Evolutionary conservation across 2,888 invertebrate genomes (phyloP), one percentile per base, ranked within the genome.

Genomic region (Horisme vitalbata): DNA sequence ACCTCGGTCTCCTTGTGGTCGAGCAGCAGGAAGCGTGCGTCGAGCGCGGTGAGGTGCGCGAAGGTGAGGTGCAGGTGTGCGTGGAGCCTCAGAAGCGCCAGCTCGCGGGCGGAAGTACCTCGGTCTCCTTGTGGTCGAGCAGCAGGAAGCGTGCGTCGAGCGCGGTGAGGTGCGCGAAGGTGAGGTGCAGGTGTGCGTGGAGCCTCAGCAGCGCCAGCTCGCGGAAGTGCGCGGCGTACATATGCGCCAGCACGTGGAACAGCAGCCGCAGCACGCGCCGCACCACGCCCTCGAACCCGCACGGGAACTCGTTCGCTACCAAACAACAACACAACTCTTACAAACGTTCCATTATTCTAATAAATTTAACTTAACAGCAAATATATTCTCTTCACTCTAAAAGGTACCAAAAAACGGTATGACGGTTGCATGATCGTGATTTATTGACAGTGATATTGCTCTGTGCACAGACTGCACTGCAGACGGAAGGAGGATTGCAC

Each of bases 241-340:
- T 93, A 92, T 99, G 99, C 86, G 98, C 98, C 92, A 99, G 93
- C 87, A 99, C 98, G 91, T 98, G 98, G 93, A 97, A 98, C 91
- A 98, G 93, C 90, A 98, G 94, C 83, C 97, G 95, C 90, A 96
- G 93, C 86, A 99, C 97, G 92, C 98, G 98, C 89, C 97, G 95
- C 80, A 98, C 97, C 89, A 97, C 96, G 78, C 94, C 93, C 91
- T 97, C 97, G 91, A 99, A 98, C 79, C 95, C 94, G 78, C 94
- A 93, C 57, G 99, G 98, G 92, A 99, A 99, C 91, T 96, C 95
- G 90, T 96, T 95, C 75, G 95, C 97, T 96, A 88, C 41, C 18
- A 6, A 18, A 5, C 18, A 2, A n/a, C 18, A 18, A 18, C 2
- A 4, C 18, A 18, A 4, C 18, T 5, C 6, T 2, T 5, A 1